phyloP scores from a whole-genome alignment of 2,797 vertebrate species.

The Eidolon dupreanum region DNA sequence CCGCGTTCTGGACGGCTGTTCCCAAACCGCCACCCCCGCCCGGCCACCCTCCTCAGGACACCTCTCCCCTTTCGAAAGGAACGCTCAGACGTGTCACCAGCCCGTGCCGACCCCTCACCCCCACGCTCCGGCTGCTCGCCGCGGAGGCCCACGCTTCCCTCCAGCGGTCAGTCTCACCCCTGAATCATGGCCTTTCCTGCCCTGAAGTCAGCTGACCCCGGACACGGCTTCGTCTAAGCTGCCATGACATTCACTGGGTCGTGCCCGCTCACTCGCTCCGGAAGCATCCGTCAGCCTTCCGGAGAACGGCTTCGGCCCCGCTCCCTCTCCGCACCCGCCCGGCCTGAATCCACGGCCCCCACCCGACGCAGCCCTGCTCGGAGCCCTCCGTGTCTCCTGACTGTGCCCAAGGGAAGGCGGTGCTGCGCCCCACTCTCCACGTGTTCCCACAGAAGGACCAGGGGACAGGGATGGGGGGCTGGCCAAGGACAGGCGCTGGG shows the following conservation, averaged over 20 bases:
- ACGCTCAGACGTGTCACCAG: fast-evolving
- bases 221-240: fast-evolving
- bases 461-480: no score
- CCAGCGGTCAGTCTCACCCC: fast-evolving
- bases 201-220: fast-evolving
- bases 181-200: fast-evolving
- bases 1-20: fast-evolving
- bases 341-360: background rate
- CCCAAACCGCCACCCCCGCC: background rate
- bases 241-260: fast-evolving
- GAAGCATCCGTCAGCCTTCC: fast-evolving
- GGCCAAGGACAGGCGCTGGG: background rate
- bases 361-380: background rate
- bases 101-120: background rate
- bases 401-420: background rate
- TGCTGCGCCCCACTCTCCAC: background rate
- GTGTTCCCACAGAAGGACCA: background rate
- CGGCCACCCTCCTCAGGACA: background rate
- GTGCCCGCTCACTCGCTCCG: background rate
- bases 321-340: background rate
- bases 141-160: fast-evolving
- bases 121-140: background rate
- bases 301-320: background rate
- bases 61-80: background rate
- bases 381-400: no score